Evolutionary conservation across 2,113 vertebrate species (phyloP).

Genomic region (Clupea harengus): DNA sequence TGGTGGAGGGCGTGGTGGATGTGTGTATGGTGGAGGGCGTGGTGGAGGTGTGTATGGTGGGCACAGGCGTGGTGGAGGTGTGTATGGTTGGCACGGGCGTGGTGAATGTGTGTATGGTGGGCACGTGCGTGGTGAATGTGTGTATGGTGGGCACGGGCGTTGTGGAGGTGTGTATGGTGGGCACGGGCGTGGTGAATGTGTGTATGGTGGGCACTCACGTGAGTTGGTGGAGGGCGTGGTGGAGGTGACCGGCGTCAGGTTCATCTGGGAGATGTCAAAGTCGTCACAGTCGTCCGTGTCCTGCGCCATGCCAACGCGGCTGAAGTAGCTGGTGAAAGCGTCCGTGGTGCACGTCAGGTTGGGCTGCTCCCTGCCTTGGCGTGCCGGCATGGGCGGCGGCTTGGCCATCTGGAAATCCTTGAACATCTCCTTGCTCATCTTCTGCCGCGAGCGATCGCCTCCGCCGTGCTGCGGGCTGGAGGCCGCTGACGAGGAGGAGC

Average conservation of each 20-base stretch:
- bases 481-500: constrained; percentile 72
- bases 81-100: constrained; percentile 76
- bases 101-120: constrained; percentile 42
- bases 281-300: constrained; percentile 98
- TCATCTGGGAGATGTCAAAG: constrained; percentile 98
- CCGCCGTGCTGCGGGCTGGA: constrained; percentile 86
- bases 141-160: not conserved
- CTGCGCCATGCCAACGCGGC: constrained; percentile 93
- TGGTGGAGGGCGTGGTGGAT: constrained; percentile 95
- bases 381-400: constrained; percentile 86
- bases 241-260: constrained; percentile 97
- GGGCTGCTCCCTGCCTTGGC: constrained; percentile 87
- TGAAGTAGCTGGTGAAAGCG: constrained; percentile 97
- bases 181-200: not conserved
- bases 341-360: constrained; percentile 90
- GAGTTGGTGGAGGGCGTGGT: constrained; percentile 97
- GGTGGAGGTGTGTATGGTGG: not conserved
- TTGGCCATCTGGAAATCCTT: constrained; percentile 98
- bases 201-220: constrained; percentile 75
- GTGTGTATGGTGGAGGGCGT: constrained; percentile 62
- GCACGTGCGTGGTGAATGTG: not conserved
- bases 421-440: constrained; percentile 93
- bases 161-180: not conserved
- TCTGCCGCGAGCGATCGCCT: constrained; percentile 78
- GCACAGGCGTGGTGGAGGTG: not conserved